These are phyloP conservation scores for Cryptosula pallasiana DNA, from an alignment of 2,888 invertebrate species.

Conservation along the genomic window DNA sequence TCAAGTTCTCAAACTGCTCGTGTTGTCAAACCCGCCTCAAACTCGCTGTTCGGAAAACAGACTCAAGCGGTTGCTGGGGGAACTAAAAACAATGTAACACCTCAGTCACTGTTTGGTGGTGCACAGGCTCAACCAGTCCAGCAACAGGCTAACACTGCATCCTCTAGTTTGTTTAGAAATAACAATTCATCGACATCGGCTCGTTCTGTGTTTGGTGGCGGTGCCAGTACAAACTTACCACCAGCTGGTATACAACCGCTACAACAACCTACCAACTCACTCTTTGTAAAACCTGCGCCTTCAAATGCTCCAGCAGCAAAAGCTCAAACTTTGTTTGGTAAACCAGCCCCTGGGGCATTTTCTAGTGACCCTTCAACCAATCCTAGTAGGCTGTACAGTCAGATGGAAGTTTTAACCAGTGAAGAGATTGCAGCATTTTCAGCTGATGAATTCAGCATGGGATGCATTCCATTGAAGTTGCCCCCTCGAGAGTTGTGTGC, in stretches of 20 bases:
- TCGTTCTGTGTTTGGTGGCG: too few relatives aligned
- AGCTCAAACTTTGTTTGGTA: neutral
- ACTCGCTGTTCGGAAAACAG: neutral
- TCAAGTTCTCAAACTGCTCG: too few relatives aligned
- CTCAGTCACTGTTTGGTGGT: neutral
- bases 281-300: neutral
- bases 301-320: neutral
- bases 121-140: too few relatives aligned
- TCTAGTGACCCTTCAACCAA: too few relatives aligned
- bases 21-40: neutral
- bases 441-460: neutral
- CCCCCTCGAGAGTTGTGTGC: neutral
- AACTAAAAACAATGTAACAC: neutral
- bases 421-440: neutral
- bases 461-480: conserved; percentile 2
- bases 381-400: neutral
- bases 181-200: too few relatives aligned
- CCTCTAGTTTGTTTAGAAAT: too few relatives aligned
- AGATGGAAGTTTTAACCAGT: neutral
- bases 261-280: neutral
- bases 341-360: neutral
- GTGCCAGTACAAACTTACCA: too few relatives aligned
- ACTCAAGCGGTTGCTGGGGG: neutral
- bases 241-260: too few relatives aligned
- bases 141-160: too few relatives aligned